A percentile compares a stretch with the other conserved stretches of the same genome.
phyloP scores from a whole-genome alignment of 2,797 vertebrate species.

The Girardinus metallicus region DNA sequence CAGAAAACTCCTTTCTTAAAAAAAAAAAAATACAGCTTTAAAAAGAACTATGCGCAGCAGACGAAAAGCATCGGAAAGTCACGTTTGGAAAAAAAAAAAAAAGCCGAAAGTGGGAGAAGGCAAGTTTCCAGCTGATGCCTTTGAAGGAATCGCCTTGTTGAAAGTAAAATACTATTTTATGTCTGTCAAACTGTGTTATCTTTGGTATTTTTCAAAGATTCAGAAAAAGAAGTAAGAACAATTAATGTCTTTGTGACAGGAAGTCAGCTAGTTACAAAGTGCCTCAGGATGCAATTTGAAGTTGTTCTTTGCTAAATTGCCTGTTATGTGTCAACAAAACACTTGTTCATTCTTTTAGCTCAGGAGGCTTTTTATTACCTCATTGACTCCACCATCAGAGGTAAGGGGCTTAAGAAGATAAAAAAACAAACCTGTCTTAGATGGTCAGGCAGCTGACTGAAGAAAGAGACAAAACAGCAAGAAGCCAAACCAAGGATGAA shows the following conservation, averaged over 20 bases:
- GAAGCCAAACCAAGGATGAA: not conserved
- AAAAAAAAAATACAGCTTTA: not conserved
- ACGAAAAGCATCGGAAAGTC: not conserved
- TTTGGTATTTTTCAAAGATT: slow-evolving; percentile 2
- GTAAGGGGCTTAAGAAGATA: not conserved
- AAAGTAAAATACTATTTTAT: not conserved
- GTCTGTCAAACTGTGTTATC: slow-evolving; percentile 5
- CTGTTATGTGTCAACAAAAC: slow-evolving; percentile 9
- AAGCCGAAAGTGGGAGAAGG: not conserved
- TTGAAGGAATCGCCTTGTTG: slow-evolving; percentile 1
- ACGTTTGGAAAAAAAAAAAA: not conserved
- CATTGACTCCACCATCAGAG: not conserved
- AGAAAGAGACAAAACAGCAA: not conserved
- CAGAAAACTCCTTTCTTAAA: slow-evolving; percentile 2
- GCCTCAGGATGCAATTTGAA: slow-evolving; percentile 9
- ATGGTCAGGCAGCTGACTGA: not conserved
- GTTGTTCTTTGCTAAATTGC: slow-evolving; percentile 11
- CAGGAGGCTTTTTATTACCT: slow-evolving; percentile 5
- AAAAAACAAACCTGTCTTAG: not conserved
- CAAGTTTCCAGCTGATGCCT: not conserved
- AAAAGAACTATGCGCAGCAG: not conserved
- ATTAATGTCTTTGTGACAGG: slow-evolving; percentile 11
- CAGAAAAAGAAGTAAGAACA: slow-evolving; percentile 5
- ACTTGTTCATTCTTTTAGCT: slow-evolving; percentile 3
- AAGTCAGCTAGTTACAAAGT: slow-evolving; percentile 10